Base-by-base conservation (phyloP, 2,797 vertebrate species). In the Hemitrygon akajei region DNA sequence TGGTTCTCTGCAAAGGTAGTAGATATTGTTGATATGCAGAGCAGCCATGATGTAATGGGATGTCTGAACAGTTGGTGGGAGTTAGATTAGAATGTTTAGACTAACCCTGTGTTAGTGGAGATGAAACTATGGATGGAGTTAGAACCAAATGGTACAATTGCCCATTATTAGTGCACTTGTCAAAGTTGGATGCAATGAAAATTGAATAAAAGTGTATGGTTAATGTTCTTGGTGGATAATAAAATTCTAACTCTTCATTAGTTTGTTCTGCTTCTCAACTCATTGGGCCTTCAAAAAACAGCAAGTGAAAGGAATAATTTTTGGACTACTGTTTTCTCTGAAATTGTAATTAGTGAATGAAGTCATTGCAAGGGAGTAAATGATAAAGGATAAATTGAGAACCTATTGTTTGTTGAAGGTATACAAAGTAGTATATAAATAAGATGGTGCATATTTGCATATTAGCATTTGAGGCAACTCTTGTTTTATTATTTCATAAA, bases 401-500 rank as follows among this genome's bases (percentile, higher is more conserved):
- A 27, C 47, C 12, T 76, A 14, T 76, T 40, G 40, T 76, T 76
- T 91, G 47, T 47, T 47, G 47, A 47, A 47, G 47, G 47, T 47
- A 47, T 47, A 47, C 47, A 47, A 37, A 37, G 37, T 37, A 37
- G 37, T 37, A 37, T 37, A 37, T 37, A 37, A 73, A 37, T 40
- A 69, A 91, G 60, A 37, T 58, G 40, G 71, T 40, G 25, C 40
- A 47, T 37, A 37, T 37, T 37, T 40, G 7, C 18, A 16, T 47
- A 47, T 47, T 47, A 92, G 69, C 66, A 56, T 47, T 56, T 76
- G 71, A 93, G 71, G 14, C 40, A 76, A 76, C 18, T 34, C 66
- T 91, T 47, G 91, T 37, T 73, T 75, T 75, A 16, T 76, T 76
- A 58, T 93, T 93, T 93, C 71, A 93, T 37, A 93, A 93, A 69